These are phyloP conservation scores for Sebastiscus albofasciatus DNA, from an alignment of 2,797 vertebrate species.

Conservation along the genomic window DNA sequence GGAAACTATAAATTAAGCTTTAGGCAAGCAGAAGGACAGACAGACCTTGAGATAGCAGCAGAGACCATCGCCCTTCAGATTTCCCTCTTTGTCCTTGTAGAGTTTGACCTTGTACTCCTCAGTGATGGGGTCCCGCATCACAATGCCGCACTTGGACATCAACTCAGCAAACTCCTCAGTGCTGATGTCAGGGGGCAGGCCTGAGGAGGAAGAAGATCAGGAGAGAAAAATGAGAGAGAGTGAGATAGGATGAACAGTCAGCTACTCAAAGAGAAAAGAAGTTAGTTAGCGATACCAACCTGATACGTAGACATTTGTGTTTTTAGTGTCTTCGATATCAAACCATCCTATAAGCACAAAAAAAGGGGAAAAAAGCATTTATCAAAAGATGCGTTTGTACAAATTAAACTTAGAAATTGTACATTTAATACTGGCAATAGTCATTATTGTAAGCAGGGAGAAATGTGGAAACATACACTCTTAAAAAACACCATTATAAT, in stretches of 20 bases:
- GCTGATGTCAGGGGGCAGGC: slow-evolving; percentile 93
- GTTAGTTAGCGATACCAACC: slow-evolving; percentile 78
- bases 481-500: neutral
- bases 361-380: neutral
- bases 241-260: neutral
- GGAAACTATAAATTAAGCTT: neutral
- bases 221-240: neutral
- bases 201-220: slow-evolving; percentile 65
- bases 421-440: neutral
- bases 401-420: neutral
- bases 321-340: slow-evolving; percentile 92
- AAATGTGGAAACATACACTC: neutral
- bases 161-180: slow-evolving; percentile 91
- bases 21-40: neutral
- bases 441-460: neutral
- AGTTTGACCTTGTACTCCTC: slow-evolving; percentile 96
- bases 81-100: slow-evolving; percentile 94
- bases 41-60: slow-evolving; percentile 94
- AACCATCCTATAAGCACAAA: slow-evolving; percentile 90
- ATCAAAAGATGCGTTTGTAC: neutral
- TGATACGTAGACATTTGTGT: slow-evolving; percentile 96
- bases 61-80: slow-evolving; percentile 95
- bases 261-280: neutral
- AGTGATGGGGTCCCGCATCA: slow-evolving; percentile 93
- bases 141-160: slow-evolving; percentile 96